phyloP scores from a whole-genome alignment of 2,888 invertebrate genomes.

The Catocala nupta region DNA sequence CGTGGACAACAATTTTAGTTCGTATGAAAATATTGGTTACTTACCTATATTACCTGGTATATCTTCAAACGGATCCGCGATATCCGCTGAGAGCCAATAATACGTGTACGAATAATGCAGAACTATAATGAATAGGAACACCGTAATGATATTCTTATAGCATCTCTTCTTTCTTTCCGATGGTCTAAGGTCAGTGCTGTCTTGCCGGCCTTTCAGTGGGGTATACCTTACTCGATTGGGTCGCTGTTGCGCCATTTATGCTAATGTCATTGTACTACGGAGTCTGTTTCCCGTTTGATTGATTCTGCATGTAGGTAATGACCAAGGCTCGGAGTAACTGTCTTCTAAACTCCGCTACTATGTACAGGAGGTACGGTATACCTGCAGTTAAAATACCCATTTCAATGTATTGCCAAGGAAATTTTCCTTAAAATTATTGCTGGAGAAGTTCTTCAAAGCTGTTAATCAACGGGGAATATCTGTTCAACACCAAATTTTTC shows the following conservation, averaged over 20 bases:
- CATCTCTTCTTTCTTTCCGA: slow-evolving; percentile 1
- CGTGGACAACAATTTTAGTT: too few species aligned
- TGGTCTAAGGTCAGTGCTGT: too few species aligned
- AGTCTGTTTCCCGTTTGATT: too few species aligned
- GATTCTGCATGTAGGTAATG: slow-evolving; percentile 7
- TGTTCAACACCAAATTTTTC: too few species aligned
- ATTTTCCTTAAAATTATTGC: neutral
- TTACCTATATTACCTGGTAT: slow-evolving; percentile 11
- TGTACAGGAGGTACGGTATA: slow-evolving; percentile 13
- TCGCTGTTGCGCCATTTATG: slow-evolving; percentile 10
- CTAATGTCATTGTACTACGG: slow-evolving; percentile 1
- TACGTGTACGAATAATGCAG: slow-evolving; percentile 13
- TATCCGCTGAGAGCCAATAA: slow-evolving; percentile 3
- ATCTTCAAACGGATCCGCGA: neutral
- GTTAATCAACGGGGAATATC: too few species aligned
- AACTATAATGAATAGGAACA: neutral
- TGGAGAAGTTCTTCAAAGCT: too few species aligned
- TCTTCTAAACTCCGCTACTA: slow-evolving; percentile 11
- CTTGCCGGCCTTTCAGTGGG: slow-evolving; percentile 26
- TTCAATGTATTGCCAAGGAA: neutral
- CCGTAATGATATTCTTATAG: slow-evolving; percentile 12
- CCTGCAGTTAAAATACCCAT: slow-evolving; percentile 16
- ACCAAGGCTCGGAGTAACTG: slow-evolving; percentile 11
- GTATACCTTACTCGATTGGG: slow-evolving; percentile 2
- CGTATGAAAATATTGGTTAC: too few species aligned